Evolutionary conservation across 1,140 invertebrate species (phyloP).

Genomic region (Papilio xuthus): DNA sequence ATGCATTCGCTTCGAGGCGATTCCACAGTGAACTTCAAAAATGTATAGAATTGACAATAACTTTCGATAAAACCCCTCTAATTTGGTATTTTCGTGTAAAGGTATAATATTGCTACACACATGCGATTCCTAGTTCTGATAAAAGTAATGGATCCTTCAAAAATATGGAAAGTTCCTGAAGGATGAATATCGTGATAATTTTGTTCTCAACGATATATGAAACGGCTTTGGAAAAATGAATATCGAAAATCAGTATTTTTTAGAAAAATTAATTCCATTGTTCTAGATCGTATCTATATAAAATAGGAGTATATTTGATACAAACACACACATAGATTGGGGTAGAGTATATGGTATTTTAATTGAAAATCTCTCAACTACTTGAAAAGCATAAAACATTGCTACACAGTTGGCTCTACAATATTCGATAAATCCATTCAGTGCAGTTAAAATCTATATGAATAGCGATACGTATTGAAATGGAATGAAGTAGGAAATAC

Average conservation of each 20-base stretch:
- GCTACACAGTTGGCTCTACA: slow-evolving; percentile 2
- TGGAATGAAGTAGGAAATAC: slow-evolving; percentile 12
- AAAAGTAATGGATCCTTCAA: neutral
- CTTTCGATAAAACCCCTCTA: no score
- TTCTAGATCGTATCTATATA: neutral
- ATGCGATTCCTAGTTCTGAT: neutral
- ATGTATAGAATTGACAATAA: no score
- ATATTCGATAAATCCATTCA: slow-evolving; percentile 20
- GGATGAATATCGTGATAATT: neutral
- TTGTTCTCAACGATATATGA: neutral
- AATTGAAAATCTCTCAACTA: slow-evolving; percentile 13
- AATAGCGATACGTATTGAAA: slow-evolving; percentile 5
- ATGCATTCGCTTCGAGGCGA: no score
- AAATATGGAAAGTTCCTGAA: neutral
- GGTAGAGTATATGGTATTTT: neutral
- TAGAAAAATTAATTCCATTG: neutral
- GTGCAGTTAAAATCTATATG: slow-evolving; percentile 14
- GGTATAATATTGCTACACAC: no score
- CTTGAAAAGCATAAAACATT: slow-evolving; percentile 8
- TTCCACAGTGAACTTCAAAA: no score
- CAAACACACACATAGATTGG: neutral
- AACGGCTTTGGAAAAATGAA: neutral
- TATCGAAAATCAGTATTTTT: neutral
- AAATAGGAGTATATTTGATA: neutral
- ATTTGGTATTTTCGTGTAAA: no score